Evolutionary conservation across 1,140 invertebrate genomes (phyloP).

Genomic region (Drosophila saltans): DNA sequence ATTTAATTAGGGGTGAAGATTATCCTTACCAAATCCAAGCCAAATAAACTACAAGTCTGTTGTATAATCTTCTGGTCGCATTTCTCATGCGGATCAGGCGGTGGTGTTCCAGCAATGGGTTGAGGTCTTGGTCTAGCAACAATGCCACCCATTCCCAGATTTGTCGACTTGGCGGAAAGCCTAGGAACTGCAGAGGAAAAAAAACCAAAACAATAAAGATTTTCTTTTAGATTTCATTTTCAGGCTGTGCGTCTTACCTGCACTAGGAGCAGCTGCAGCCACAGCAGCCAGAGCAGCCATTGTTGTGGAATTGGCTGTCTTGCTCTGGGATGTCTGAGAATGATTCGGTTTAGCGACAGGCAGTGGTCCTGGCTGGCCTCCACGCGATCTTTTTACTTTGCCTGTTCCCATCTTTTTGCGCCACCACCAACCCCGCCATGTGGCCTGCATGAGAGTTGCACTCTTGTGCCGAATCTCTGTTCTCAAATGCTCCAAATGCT

Average conservation of each 20-base stretch:
- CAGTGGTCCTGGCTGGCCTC: constrained; percentile 24
- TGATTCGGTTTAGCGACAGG: constrained; percentile 39
- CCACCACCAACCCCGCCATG: constrained; percentile 91
- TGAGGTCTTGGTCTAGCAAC: constrained; percentile 90
- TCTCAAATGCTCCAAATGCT: constrained; percentile 92
- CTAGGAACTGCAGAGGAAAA: constrained; percentile 53
- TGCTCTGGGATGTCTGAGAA: constrained; percentile 37
- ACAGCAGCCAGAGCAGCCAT: constrained; percentile 64
- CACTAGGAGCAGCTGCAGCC: constrained; percentile 55
- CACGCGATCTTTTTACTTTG: constrained; percentile 43
- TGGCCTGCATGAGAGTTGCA: constrained; percentile 90
- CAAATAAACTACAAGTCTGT: constrained; percentile 94
- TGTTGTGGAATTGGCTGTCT: constrained; percentile 45
- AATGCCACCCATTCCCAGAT: constrained; percentile 64
- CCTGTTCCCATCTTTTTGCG: constrained; percentile 88
- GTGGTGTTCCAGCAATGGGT: constrained; percentile 93
- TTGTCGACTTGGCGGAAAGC: constrained; percentile 73
- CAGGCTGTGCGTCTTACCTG: constrained; percentile 27
- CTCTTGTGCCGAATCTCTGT: constrained; percentile 90
- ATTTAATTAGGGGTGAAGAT: too few relatives aligned
- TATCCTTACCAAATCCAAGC: constrained; percentile 91
- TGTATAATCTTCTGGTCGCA: constrained; percentile 94
- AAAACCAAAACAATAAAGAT: background rate
- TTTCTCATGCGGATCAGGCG: constrained; percentile 89
- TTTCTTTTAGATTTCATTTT: background rate